phyloP scores from a whole-genome alignment of 2,113 vertebrate species.

The Colius striatus region DNA sequence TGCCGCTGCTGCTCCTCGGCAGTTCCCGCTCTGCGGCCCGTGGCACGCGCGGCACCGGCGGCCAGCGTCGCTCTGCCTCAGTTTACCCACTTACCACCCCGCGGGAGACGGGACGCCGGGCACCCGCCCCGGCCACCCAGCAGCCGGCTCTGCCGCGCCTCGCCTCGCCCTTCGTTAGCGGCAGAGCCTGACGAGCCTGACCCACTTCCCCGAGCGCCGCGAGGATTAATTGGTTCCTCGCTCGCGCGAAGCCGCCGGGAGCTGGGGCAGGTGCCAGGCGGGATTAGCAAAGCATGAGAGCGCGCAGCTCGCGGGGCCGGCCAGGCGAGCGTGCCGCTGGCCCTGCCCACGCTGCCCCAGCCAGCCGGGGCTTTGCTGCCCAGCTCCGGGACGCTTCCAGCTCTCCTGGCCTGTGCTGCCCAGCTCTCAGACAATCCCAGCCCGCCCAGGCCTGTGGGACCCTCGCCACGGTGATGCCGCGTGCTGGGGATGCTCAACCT shows the following conservation, averaged over 20 bases:
- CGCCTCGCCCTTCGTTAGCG: conserved; percentile 53
- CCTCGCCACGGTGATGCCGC: too few species aligned
- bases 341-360: background rate
- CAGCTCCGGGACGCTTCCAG: too few species aligned
- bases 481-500: too few species aligned
- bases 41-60: background rate
- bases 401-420: background rate
- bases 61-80: background rate
- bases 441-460: too few species aligned
- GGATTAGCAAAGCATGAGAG: conserved; percentile 60
- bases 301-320: conserved; percentile 36
- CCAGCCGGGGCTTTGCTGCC: too few species aligned
- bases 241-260: conserved; percentile 51
- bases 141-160: conserved; percentile 34
- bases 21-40: background rate
- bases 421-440: too few species aligned
- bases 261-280: conserved; percentile 64
- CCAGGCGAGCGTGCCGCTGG: background rate
- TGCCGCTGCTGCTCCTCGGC: background rate
- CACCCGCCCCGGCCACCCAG: background rate
- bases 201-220: conserved; percentile 59
- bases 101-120: background rate
- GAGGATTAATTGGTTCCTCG: conserved; percentile 64
- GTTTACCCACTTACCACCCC: conserved; percentile 59
- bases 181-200: conserved; percentile 65